Evolutionary conservation across 1,140 invertebrate species (phyloP), one percentile per base, ranked within the genome.

Genomic region (Trichonephila clavata): DNA sequence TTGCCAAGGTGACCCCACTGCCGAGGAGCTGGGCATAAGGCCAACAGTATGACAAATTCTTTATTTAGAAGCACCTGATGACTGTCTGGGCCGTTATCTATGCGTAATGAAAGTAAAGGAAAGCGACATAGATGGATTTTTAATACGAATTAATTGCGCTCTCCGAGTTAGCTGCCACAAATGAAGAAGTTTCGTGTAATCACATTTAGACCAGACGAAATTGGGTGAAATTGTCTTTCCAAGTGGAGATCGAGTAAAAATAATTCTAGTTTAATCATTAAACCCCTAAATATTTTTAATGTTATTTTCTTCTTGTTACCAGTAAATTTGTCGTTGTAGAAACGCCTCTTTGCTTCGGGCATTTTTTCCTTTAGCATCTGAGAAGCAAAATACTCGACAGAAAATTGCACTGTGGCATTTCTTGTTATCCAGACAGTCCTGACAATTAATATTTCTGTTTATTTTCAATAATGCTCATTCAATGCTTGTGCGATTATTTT

Each of bases 21-120:
- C 88, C 71, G 57, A 24, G 68, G 60, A 57, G 88, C 88, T 71
- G 71, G 27, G 71, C 71, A 90, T n/a, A 60, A 80, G 50, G 65
- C 71, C 88, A 90, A 60, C 88, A 80, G 68, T 80, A 65, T 90
- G 88, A 77, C 71, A 50, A 63, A 90, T 20, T 77, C 88, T 90
- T 80, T 80, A 90, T 90, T 59, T 90, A 90, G 71, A 80, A n/a
- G n/a, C 71, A 90, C 88, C 88, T 90, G 65, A 90, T 90, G 88
- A 27, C 43, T 80, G 88, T 80, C 63, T 57, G 39, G 71, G 16
- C 24, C 50, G 50, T 20, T 90, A 60, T 90, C 50, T 80, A 24
- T 71, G 43, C n/a, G 71, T 24, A 43, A n/a, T 90, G 21, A 39
- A 80, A 90, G 57, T 80, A 90, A 59, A 65, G 14, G n/a, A 90